A percentile compares a stretch with the other conserved stretches of the same genome.
Evolutionary conservation across 1,140 invertebrate genomes (phyloP).

Genomic region (Schlechtendalia chinensis): DNA sequence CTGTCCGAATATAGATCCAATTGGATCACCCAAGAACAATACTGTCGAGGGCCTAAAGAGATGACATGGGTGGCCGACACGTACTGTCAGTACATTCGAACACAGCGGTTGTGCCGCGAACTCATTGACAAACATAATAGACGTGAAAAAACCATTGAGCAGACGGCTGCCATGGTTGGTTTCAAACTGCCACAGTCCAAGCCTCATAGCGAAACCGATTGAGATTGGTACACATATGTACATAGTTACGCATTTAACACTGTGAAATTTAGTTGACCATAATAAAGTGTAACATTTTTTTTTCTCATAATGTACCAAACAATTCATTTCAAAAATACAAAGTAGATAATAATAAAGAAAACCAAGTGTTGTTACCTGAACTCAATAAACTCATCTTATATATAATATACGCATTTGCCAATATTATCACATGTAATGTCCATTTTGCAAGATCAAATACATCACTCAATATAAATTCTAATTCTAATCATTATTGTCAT

Average conservation of each 20-base stretch:
- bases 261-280: no score
- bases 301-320: no score
- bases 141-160: conserved; percentile 16
- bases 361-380: no score
- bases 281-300: neutral
- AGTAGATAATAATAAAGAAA: no score
- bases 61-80: conserved; percentile 1
- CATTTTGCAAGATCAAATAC: no score
- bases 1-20: conserved; percentile 17
- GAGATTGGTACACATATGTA: no score
- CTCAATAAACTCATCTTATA: no score
- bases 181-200: neutral
- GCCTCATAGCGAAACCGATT: neutral
- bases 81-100: conserved; percentile 27
- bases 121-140: neutral
- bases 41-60: neutral
- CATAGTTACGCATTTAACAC: neutral
- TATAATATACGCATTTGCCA: no score
- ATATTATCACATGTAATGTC: no score
- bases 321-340: no score
- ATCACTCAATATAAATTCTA: no score
- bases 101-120: conserved; percentile 13
- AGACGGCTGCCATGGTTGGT: conserved; percentile 37
- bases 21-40: neutral
- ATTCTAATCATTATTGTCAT: no score